phyloP scores from a whole-genome alignment of 1,140 invertebrate species.

The Drosophila willistoni region DNA sequence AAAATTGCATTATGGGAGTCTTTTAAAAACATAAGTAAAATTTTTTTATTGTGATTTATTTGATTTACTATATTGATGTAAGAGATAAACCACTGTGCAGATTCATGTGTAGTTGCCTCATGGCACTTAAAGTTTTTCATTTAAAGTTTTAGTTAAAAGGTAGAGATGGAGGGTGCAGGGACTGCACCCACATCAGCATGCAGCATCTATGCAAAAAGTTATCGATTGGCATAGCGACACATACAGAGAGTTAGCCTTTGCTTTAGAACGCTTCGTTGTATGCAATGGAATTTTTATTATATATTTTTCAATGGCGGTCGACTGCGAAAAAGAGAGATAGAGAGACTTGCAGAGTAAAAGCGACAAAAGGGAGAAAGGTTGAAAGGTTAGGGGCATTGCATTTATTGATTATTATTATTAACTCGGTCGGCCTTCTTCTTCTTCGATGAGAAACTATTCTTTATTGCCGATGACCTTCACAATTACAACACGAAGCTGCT shows the following conservation, averaged over 20 bases:
- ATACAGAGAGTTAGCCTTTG: constrained; percentile 22
- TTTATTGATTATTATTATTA: constrained; percentile 75
- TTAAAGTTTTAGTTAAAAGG: constrained; percentile 72
- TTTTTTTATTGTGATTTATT: not conserved
- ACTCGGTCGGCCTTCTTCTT: constrained; percentile 33
- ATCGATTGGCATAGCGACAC: constrained; percentile 72
- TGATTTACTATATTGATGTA: not conserved
- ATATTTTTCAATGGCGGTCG: constrained; percentile 62
- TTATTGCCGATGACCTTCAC: constrained; percentile 55
- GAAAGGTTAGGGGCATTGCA: constrained; percentile 65
- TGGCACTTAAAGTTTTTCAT: constrained; percentile 78
- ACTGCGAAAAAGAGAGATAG: constrained; percentile 43
- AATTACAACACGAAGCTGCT: constrained; percentile 38
- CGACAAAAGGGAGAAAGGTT: constrained; percentile 21
- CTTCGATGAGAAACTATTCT: constrained; percentile 44
- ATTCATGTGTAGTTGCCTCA: constrained; percentile 33
- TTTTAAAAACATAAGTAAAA: not conserved
- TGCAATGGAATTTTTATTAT: constrained; percentile 77
- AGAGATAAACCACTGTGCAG: constrained; percentile 37
- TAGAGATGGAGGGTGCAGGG: not conserved
- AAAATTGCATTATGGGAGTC: too few relatives aligned
- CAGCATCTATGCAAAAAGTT: constrained; percentile 64
- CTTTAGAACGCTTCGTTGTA: constrained; percentile 35
- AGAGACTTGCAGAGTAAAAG: constrained; percentile 24
- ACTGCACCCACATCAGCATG: not conserved